Conservation (phyloP, 1,140 invertebrate genomes). For the Drosophila setifemur region DNA sequence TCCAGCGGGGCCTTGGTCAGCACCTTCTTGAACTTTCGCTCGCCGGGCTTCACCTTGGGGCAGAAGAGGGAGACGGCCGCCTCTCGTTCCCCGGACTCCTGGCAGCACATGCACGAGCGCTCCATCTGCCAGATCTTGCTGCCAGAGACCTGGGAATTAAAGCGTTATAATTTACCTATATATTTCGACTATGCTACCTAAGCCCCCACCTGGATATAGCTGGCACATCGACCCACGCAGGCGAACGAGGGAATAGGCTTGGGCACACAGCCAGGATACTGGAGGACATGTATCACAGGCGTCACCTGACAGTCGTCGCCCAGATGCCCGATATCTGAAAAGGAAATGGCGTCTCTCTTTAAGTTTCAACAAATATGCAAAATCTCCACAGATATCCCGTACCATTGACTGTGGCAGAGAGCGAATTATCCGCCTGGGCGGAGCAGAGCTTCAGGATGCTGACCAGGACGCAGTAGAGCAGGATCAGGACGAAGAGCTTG, state of each 20-base stretch:
- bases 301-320: slow-evolving; percentile 95
- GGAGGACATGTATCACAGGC: slow-evolving; percentile 94
- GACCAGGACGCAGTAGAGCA: slow-evolving; percentile 66
- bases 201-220: slow-evolving; percentile 93
- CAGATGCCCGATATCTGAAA: slow-evolving; percentile 70
- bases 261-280: slow-evolving; percentile 95
- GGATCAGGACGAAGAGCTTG: slow-evolving; percentile 54
- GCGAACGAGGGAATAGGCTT: slow-evolving; percentile 97
- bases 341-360: background rate
- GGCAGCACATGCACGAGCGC: slow-evolving; percentile 96
- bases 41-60: slow-evolving; percentile 92
- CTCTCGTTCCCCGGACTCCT: slow-evolving; percentile 95
- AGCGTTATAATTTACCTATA: background rate
- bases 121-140: slow-evolving; percentile 98
- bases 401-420: slow-evolving; percentile 62
- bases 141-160: slow-evolving; percentile 91
- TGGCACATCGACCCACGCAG: slow-evolving; percentile 94
- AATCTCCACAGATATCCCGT: background rate
- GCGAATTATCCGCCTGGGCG: slow-evolving; percentile 55
- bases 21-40: slow-evolving; percentile 93
- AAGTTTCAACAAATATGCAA: background rate
- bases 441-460: slow-evolving; percentile 65
- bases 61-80: slow-evolving; percentile 94
- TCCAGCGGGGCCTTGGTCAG: slow-evolving; percentile 94
- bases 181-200: no score